Evolutionary conservation across 2,888 invertebrate species (phyloP).

Genomic region (Calameuta filiformis): DNA sequence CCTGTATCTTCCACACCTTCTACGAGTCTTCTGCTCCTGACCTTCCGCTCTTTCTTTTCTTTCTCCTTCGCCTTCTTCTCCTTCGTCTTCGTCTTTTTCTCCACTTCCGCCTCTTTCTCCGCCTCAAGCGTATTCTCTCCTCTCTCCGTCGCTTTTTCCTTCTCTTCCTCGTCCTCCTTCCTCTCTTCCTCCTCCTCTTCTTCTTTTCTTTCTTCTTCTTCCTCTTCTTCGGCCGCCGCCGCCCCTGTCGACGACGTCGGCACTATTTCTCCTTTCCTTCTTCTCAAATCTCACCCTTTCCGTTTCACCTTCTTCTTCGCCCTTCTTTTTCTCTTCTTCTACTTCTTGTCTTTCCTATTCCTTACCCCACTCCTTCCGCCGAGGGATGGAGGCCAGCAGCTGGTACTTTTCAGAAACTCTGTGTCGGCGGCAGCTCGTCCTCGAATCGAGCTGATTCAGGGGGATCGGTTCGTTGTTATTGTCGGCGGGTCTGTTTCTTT

Average conservation of each 20-base stretch:
- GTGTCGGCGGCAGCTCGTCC: constrained; percentile 48
- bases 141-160: constrained; percentile 29
- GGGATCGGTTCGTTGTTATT: constrained; percentile 38
- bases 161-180: constrained; percentile 26
- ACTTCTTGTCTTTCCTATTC: constrained; percentile 57
- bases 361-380: constrained; percentile 58
- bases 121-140: constrained; percentile 10
- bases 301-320: constrained; percentile 38
- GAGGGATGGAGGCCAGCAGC: constrained; percentile 58
- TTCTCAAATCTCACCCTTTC: constrained; percentile 27
- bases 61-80: constrained; percentile 34
- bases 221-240: constrained; percentile 25
- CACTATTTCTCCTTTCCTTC: constrained; percentile 28
- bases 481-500: constrained; percentile 47
- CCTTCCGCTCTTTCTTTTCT: constrained; percentile 43
- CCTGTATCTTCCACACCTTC: constrained; percentile 25
- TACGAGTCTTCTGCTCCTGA: constrained; percentile 21
- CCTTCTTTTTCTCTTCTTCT: constrained; percentile 39
- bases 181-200: constrained; percentile 21
- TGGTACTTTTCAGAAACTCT: constrained; percentile 51
- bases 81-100: constrained; percentile 39
- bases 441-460: constrained; percentile 49
- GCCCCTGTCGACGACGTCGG: constrained; percentile 14
- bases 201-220: constrained; percentile 33
- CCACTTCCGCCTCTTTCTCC: constrained; percentile 33